Evolutionary conservation across 2,888 invertebrate species (phyloP), one percentile per base, ranked within the genome.

Genomic region (Scaptomyza polygonia): DNA sequence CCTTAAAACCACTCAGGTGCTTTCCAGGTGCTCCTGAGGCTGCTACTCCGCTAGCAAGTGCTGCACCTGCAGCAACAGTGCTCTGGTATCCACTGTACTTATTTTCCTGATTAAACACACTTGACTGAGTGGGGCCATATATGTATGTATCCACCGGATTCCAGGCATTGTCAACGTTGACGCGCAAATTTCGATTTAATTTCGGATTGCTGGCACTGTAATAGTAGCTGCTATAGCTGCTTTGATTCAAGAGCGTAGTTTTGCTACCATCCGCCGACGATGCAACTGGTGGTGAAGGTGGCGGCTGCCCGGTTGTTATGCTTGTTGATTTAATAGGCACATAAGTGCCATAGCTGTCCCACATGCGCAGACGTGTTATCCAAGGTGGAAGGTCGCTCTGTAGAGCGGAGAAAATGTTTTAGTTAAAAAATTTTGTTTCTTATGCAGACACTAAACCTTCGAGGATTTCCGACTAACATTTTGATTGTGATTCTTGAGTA

Each of bases 281-380:
- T 44, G 89, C 85, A 0, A 90, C 86, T 3, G 90, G 90, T 18
- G 90, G 89, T 3, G 90, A 89, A 7, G 89, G 90, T 8, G 91
- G 91, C 36, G 90, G 90, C 48, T 89, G 86, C 25, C 90, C 77
- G 40, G 91, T 90, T 48, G 92, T 91, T 42, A 90, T 88, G 64
- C 91, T 91, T 61, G 90, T 90, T 68, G 88, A 88, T 69, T 91
- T 92, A 54, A 90, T 88, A 53, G 91, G 90, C 67, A 92, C 91
- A 68, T 92, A 93, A 39, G 92, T 93, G 53, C 93, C 93, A 72
- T 94, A 94, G 54, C 95, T 95, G 90, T 96, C 96, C 95, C 95
- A 95, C 84, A 96, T 94, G 70, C 95, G 93, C 68, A 96, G 91
- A 79, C 95, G 93, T 30, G 95, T 95, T 34, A 95, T 94, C 91